Evolutionary conservation across 2,113 vertebrate species (phyloP).

Genomic region (Pluvialis apricaria): DNA sequence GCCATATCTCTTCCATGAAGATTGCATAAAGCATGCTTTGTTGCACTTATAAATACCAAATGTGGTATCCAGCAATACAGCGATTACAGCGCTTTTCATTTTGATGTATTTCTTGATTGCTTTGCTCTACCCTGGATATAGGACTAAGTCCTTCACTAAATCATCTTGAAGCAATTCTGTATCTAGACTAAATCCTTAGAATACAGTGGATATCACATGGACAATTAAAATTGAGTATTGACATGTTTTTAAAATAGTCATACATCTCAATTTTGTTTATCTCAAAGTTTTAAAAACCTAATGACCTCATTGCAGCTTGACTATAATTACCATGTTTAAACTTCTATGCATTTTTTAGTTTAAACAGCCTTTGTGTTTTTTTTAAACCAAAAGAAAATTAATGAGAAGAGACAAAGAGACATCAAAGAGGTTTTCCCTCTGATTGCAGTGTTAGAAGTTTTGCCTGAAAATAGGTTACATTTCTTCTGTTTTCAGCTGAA

Average conservation of each 20-base stretch:
- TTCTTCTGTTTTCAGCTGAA: conserved; percentile 85
- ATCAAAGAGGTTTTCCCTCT: conserved; percentile 90
- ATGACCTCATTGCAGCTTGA: conserved; percentile 71
- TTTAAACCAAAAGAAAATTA: conserved; percentile 83
- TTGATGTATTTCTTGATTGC: not conserved
- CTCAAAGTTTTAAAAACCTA: conserved; percentile 72
- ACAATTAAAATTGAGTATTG: conserved; percentile 45
- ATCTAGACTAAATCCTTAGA: not conserved
- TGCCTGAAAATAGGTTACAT: conserved; percentile 88
- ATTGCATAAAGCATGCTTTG: not conserved
- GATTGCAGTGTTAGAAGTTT: conserved; percentile 93
- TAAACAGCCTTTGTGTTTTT: conserved; percentile 79
- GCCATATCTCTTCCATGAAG: not conserved
- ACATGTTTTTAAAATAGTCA: conserved; percentile 53
- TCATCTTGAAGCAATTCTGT: not conserved
- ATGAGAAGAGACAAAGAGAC: conserved; percentile 93
- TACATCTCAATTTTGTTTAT: conserved; percentile 71
- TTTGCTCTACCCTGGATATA: not conserved
- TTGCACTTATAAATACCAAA: not conserved
- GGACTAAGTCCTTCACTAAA: not conserved
- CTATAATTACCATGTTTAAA: conserved; percentile 83
- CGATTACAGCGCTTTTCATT: not conserved
- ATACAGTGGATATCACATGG: not conserved
- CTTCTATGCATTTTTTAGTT: conserved; percentile 71
- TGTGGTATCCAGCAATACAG: not conserved